A percentile compares a stretch with the other conserved stretches of the same genome.
Conservation (phyloP, 2,888 invertebrate genomes). For the Elegia similella region DNA sequence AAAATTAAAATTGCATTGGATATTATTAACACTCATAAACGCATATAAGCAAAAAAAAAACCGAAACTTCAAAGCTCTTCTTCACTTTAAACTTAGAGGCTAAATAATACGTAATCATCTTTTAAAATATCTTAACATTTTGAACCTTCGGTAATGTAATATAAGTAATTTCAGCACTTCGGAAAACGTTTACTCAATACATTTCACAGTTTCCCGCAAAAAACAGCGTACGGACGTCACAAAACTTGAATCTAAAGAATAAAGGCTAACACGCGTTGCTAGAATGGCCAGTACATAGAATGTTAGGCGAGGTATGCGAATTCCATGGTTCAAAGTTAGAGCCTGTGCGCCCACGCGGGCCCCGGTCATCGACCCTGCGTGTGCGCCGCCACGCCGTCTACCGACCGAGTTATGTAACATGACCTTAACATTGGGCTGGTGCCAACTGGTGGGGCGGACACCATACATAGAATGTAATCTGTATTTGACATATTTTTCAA, state of each 20-base stretch:
- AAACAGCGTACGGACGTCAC: too few relatives aligned
- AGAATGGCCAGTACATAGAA: constrained; percentile 1
- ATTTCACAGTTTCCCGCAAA: too few relatives aligned
- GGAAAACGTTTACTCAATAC: too few relatives aligned
- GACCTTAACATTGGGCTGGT: constrained; percentile 70
- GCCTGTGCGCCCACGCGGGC: constrained; percentile 69
- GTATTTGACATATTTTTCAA: constrained; percentile 14
- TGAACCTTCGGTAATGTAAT: too few relatives aligned
- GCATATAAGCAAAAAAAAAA: too few relatives aligned
- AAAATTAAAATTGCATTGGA: too few relatives aligned
- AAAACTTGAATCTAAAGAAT: background rate
- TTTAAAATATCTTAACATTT: too few relatives aligned
- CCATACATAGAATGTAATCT: constrained; percentile 25
- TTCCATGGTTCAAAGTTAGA: constrained; percentile 50
- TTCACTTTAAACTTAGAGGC: too few relatives aligned
- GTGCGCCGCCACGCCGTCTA: constrained; percentile 78
- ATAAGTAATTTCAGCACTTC: too few relatives aligned
- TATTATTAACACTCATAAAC: too few relatives aligned
- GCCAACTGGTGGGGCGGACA: constrained; percentile 36
- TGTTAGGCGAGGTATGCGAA: constrained; percentile 26
- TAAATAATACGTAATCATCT: too few relatives aligned
- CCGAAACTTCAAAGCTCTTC: too few relatives aligned
- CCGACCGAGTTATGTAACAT: constrained; percentile 62
- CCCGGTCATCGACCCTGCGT: constrained; percentile 67
- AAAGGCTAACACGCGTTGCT: background rate